Conservation (phyloP, 2,888 invertebrate genomes). For the Tetragonisca angustula region DNA sequence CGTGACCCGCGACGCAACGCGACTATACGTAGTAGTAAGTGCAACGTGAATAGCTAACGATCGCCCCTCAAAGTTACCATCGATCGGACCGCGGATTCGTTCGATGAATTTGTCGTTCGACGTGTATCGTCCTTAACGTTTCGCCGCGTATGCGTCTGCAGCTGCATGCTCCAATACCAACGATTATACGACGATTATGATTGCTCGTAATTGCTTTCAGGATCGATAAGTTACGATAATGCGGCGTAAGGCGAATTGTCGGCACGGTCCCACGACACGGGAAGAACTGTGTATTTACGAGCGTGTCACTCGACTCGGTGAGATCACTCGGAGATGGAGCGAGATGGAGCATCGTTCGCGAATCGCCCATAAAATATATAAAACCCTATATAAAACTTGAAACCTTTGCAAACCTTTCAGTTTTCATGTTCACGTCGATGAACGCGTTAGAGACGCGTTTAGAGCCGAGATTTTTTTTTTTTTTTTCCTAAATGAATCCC, state of each 20-base stretch:
- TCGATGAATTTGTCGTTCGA: conserved; percentile 24
- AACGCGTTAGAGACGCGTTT: not conserved
- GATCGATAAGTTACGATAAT: not conserved
- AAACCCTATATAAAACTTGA: not conserved
- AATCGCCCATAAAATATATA: not conserved
- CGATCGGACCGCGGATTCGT: conserved; percentile 33
- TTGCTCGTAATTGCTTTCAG: not conserved
- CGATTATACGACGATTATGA: not conserved
- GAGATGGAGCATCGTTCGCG: not conserved
- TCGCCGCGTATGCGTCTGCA: conserved; percentile 6
- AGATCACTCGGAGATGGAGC: not conserved
- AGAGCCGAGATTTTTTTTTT: not conserved
- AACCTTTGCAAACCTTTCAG: not conserved
- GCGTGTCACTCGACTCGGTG: not conserved
- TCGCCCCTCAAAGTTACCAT: conserved; percentile 52
- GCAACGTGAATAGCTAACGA: conserved; percentile 40
- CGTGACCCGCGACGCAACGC: conserved; percentile 14
- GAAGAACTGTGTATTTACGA: not conserved
- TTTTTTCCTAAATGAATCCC: not conserved
- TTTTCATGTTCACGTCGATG: not conserved
- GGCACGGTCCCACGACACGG: not conserved
- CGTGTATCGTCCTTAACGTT: conserved; percentile 18
- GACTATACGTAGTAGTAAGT: conserved; percentile 32
- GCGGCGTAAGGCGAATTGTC: not conserved
- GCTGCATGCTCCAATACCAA: not conserved